Base-by-base conservation (phyloP, 1,140 invertebrate species). In the Chymomyza costata region DNA sequence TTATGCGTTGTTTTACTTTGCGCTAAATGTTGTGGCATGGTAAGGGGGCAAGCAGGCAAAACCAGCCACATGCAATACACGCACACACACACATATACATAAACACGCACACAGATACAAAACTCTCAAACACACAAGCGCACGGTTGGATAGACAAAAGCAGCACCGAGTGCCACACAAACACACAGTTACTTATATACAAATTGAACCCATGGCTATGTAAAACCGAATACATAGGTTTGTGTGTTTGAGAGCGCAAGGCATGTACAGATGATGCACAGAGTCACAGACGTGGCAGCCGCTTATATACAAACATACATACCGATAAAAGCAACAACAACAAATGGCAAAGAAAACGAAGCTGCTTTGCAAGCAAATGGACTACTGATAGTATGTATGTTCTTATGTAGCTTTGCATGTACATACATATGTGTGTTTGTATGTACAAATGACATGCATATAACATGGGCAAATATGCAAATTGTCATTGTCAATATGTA, bases 131-230 rank as follows among this genome's bases (percentile, higher is more conserved):
- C 17, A 37, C 30, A 45, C 46, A 68, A 53, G 45, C 51, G 56
- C 61, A 65, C 64, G 71, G 65, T 76, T 76, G 71, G 73, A 80
- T 76, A 76, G 71, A 70, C 71, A 76, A 76, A 78, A 67, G 71
- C 71, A 80, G 41, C 46, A 25, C 8, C 21, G 21, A 25, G 21
- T 5, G 21, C 21, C 3, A 8, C 21, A 25, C 73, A 71, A 59
- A 63, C 73, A n/a, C n/a, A n/a, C n/a, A n/a, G n/a, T n/a, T n/a
- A n/a, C n/a, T n/a, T n/a, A n/a, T n/a, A n/a, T n/a, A n/a, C n/a
- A n/a, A n/a, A n/a, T n/a, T n/a, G n/a, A n/a, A n/a, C n/a, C n/a
- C n/a, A n/a, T n/a, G n/a, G n/a, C n/a, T n/a, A n/a, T n/a, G n/a
- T n/a, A n/a, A n/a, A n/a, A n/a, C n/a, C n/a, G n/a, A n/a, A n/a